These are phyloP conservation scores for Trachymyrmex septentrionalis DNA, from an alignment of 1,140 invertebrate species.

Conservation along the genomic window DNA sequence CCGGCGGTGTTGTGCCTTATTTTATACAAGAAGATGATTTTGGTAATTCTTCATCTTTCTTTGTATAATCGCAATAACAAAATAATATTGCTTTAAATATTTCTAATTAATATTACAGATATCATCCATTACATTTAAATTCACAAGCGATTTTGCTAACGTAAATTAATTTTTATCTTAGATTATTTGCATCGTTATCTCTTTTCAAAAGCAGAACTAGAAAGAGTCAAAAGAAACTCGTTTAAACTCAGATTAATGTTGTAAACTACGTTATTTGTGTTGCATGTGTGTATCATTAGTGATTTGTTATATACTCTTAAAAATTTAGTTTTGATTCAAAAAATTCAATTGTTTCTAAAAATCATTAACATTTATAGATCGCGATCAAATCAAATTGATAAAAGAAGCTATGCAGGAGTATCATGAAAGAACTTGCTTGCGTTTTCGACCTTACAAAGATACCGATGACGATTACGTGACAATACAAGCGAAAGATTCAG, in stretches of 20 bases:
- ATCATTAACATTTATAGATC: conserved; percentile 78
- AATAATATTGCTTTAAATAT: not conserved
- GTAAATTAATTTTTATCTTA: not conserved
- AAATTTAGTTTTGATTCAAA: not conserved
- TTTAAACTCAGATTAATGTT: not conserved
- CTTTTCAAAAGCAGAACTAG: not conserved
- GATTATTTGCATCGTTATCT: not conserved
- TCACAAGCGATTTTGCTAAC: not conserved
- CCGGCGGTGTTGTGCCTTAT: conserved; percentile 89
- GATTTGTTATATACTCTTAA: not conserved
- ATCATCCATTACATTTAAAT: conserved; percentile 3
- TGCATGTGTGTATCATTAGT: not conserved
- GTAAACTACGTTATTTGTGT: not conserved
- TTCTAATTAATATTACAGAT: not conserved
- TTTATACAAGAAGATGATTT: conserved; percentile 89
- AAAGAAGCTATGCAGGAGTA: conserved; percentile 87
- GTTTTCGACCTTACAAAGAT: conserved; percentile 87
- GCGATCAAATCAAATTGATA: conserved; percentile 85
- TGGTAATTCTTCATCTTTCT: conserved; percentile 82
- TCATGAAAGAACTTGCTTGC: conserved; percentile 88
- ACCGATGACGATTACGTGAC: conserved; percentile 87
- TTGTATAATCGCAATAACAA: not conserved
- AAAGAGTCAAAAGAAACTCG: not conserved
- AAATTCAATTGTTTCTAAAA: conserved; percentile 11
- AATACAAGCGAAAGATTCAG: conserved; percentile 81